Percentiles rank a stretch among this genome's conserved stretches.
Evolutionary conservation across 2,888 invertebrate genomes (phyloP).

Genomic region (Parthenolecanium corni): DNA sequence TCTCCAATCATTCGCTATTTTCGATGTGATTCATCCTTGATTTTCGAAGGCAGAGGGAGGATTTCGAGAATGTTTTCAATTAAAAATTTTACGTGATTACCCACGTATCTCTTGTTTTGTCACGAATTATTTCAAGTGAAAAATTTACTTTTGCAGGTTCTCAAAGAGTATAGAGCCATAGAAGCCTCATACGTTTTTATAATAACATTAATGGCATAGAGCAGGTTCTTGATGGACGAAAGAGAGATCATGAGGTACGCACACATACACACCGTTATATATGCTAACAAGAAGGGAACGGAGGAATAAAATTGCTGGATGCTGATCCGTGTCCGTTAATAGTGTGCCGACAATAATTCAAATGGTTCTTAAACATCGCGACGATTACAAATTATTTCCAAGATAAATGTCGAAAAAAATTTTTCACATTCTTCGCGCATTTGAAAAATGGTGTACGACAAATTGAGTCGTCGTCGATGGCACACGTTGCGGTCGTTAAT

Average conservation of each 20-base stretch:
- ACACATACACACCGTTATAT: slow-evolving; percentile 16
- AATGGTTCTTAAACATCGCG: slow-evolving; percentile 26
- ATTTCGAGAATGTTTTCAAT: no score
- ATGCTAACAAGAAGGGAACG: slow-evolving; percentile 24
- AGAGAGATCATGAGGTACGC: neutral
- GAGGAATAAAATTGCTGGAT: slow-evolving; percentile 8
- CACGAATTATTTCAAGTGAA: no score
- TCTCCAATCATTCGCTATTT: no score
- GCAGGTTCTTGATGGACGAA: slow-evolving; percentile 26
- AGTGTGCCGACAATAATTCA: slow-evolving; percentile 25
- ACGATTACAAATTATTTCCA: slow-evolving; percentile 5
- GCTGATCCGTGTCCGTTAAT: slow-evolving; percentile 24
- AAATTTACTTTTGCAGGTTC: neutral
- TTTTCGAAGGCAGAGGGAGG: no score
- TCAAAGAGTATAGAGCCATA: neutral
- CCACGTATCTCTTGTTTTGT: no score
- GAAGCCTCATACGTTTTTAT: neutral
- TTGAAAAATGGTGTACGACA: no score
- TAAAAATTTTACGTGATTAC: no score
- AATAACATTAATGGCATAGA: slow-evolving; percentile 19
- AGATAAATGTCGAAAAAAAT: no score
- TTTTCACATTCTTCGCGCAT: no score
- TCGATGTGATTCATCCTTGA: no score
- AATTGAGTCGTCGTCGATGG: no score
- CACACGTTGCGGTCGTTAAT: no score